These are phyloP conservation scores for Elgonia sp. DNA, from an alignment of 2,888 invertebrate genomes.

Conservation along the genomic window DNA sequence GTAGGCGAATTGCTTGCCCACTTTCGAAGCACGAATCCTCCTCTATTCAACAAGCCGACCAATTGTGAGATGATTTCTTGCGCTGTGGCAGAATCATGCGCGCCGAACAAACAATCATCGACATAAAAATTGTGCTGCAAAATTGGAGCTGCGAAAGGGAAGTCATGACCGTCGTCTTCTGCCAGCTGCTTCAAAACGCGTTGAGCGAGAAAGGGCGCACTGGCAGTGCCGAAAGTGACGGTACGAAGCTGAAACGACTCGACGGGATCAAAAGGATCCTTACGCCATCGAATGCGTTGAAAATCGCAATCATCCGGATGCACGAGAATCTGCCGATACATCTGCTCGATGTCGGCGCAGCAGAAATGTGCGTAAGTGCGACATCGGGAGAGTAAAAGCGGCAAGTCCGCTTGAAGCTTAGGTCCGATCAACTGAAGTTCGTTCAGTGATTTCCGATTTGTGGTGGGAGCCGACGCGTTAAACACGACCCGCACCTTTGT, in stretches of 20 bases:
- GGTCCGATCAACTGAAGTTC: neutral
- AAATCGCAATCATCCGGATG: neutral
- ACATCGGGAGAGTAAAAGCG: neutral
- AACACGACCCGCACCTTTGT: constrained; percentile 8
- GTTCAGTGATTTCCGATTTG: neutral
- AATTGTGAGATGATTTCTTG: too few relatives aligned
- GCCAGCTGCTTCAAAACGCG: constrained; percentile 54
- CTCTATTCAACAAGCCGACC: neutral
- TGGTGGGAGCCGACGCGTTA: neutral
- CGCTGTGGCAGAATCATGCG: too few relatives aligned
- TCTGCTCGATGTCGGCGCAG: constrained; percentile 20
- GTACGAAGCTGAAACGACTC: constrained; percentile 34
- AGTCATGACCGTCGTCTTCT: constrained; percentile 32
- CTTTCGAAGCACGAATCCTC: constrained; percentile 28
- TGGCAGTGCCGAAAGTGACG: too few relatives aligned
- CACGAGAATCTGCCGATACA: constrained; percentile 13
- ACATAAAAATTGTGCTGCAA: constrained; percentile 16
- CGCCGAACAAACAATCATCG: constrained; percentile 36
- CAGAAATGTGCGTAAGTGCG: neutral
- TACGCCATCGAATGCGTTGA: constrained; percentile 19
- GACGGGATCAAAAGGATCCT: neutral
- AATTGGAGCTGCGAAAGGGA: constrained; percentile 26
- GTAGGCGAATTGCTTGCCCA: constrained; percentile 41
- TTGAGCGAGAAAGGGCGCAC: too few relatives aligned
- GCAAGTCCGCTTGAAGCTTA: constrained; percentile 4